Percentiles rank a stretch among this genome's conserved stretches.
These are phyloP conservation scores for Heteromyza rotundicornis DNA, from an alignment of 2,888 invertebrate genomes.

Conservation along the genomic window DNA sequence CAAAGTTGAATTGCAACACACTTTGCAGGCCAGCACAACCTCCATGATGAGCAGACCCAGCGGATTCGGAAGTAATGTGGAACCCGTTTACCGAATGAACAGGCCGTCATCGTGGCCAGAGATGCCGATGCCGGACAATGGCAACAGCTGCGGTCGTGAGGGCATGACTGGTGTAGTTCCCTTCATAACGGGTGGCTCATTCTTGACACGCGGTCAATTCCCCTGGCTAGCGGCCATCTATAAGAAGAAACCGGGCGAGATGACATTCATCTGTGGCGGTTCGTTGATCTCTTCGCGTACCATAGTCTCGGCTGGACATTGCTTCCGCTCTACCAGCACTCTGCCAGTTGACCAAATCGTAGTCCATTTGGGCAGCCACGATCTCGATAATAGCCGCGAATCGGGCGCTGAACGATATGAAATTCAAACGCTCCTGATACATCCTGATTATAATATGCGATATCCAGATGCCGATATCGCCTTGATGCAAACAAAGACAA, in stretches of 20 bases:
- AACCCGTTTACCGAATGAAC: too few relatives aligned
- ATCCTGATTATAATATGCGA: constrained; percentile 58
- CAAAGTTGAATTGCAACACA: too few relatives aligned
- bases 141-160: constrained; percentile 49
- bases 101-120: too few relatives aligned
- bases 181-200: constrained; percentile 37
- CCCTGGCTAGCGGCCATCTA: constrained; percentile 73
- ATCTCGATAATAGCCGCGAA: constrained; percentile 46
- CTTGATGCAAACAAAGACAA: constrained; percentile 56
- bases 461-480: constrained; percentile 65
- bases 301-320: constrained; percentile 62
- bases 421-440: constrained; percentile 48
- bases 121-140: too few relatives aligned
- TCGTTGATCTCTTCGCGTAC: constrained; percentile 50
- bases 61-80: too few relatives aligned
- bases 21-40: too few relatives aligned
- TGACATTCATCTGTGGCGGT: constrained; percentile 58
- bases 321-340: constrained; percentile 59
- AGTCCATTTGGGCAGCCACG: constrained; percentile 60
- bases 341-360: constrained; percentile 41
- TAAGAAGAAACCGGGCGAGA: constrained; percentile 40
- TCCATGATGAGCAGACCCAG: too few relatives aligned
- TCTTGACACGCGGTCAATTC: constrained; percentile 64
- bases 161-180: constrained; percentile 27
- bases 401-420: constrained; percentile 31